A percentile compares a stretch with the other conserved stretches of the same genome.
Evolutionary conservation across 2,888 invertebrate species (phyloP).

Genomic region (Apodemia duryi): DNA sequence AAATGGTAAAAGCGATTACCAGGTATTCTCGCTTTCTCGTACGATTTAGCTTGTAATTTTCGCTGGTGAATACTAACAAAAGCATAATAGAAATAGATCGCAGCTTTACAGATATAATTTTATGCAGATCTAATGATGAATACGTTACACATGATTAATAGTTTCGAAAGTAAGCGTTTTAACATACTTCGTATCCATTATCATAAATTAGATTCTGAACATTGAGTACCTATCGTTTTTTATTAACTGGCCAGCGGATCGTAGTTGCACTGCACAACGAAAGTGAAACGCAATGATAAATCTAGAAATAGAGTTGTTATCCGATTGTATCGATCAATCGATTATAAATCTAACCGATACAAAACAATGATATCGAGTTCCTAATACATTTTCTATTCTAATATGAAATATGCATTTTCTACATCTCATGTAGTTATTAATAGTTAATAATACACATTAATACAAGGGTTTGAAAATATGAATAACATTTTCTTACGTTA

Average conservation of each 20-base stretch:
- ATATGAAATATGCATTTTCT: slow-evolving; percentile 19
- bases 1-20: background rate
- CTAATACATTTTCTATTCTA: slow-evolving; percentile 25
- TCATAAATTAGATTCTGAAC: slow-evolving; percentile 30
- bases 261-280: slow-evolving; percentile 28
- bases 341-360: slow-evolving; percentile 36
- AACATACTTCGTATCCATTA: slow-evolving; percentile 31
- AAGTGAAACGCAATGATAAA: slow-evolving; percentile 38
- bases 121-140: slow-evolving; percentile 1
- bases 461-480: background rate
- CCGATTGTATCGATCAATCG: slow-evolving; percentile 37
- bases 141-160: slow-evolving; percentile 29
- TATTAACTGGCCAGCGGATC: slow-evolving; percentile 24
- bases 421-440: background rate
- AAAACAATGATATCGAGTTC: slow-evolving; percentile 35
- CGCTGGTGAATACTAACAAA: background rate
- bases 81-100: slow-evolving; percentile 11
- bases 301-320: slow-evolving; percentile 37
- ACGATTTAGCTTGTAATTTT: background rate
- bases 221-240: slow-evolving; percentile 19
- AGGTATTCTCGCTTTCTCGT: background rate
- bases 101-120: slow-evolving; percentile 8
- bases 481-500: no score
- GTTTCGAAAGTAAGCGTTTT: slow-evolving; percentile 33
- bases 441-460: no score